phyloP scores from a whole-genome alignment of 2,797 vertebrate genomes.

The Scomberomorus guttatus region DNA sequence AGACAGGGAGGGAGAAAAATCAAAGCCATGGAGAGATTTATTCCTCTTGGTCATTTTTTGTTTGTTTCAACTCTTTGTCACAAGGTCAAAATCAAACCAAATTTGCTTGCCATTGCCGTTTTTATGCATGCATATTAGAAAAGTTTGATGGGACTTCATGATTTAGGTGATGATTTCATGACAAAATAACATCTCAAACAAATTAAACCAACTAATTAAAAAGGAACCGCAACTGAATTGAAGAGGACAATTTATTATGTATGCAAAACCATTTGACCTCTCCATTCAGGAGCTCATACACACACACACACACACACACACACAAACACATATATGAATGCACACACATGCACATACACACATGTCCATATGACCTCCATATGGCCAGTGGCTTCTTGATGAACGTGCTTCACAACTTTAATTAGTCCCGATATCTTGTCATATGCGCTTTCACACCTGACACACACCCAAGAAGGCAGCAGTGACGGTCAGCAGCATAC shows the following conservation, averaged over 20 bases:
- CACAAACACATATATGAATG: neutral
- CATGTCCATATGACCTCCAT: conserved; percentile 34
- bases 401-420: conserved; percentile 43
- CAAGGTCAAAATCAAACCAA: neutral
- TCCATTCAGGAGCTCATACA: neutral
- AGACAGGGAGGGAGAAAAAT: neutral
- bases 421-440: conserved; percentile 49
- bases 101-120: neutral
- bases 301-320: neutral
- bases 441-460: conserved; percentile 41
- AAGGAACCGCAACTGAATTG: too few species aligned
- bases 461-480: conserved; percentile 17
- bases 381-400: conserved; percentile 37
- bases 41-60: neutral
- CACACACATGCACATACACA: conserved; percentile 9
- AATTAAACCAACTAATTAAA: too few species aligned
- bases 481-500: neutral
- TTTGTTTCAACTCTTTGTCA: neutral
- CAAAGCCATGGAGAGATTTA: neutral
- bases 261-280: conserved; percentile 10
- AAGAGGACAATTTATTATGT: neutral
- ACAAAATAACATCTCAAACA: too few species aligned
- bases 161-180: too few species aligned
- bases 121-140: neutral
- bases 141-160: neutral